Conservation (phyloP, 2,113 vertebrate species). For the Nycticryphes semicollaris region DNA sequence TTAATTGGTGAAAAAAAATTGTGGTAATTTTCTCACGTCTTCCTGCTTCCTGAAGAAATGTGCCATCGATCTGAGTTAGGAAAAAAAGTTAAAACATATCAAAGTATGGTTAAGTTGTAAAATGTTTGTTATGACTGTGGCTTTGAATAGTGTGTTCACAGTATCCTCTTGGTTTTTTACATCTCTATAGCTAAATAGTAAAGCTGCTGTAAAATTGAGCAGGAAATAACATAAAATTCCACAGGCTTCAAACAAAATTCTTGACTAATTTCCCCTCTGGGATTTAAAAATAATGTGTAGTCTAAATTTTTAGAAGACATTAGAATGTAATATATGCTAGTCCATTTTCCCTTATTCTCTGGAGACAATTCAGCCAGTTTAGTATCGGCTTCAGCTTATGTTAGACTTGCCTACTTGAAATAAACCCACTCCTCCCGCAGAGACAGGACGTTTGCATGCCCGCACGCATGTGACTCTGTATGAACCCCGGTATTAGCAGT, state of each 20-base stretch:
- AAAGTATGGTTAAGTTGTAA: background rate
- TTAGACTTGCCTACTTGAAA: background rate
- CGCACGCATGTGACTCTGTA: rapidly evolving
- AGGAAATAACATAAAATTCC: constrained; percentile 6
- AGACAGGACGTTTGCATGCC: background rate
- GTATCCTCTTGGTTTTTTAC: background rate
- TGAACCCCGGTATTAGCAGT: background rate
- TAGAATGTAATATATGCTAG: background rate
- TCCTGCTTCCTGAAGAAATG: background rate
- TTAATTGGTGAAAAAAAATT: background rate
- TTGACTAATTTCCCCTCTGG: background rate
- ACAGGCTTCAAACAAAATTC: background rate
- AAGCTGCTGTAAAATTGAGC: background rate
- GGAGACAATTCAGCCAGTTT: background rate
- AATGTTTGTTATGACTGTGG: background rate
- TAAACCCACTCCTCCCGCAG: background rate
- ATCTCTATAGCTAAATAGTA: background rate
- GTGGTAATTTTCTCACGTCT: background rate
- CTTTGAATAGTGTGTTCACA: background rate
- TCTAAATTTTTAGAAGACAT: background rate
- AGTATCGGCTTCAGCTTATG: background rate
- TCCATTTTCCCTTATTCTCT: background rate
- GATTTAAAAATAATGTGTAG: background rate
- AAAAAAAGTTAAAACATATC: background rate
- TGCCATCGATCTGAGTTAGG: background rate